These are phyloP conservation scores for Archivesica marissinica DNA, from an alignment of 1,140 invertebrate species.

Conservation along the genomic window DNA sequence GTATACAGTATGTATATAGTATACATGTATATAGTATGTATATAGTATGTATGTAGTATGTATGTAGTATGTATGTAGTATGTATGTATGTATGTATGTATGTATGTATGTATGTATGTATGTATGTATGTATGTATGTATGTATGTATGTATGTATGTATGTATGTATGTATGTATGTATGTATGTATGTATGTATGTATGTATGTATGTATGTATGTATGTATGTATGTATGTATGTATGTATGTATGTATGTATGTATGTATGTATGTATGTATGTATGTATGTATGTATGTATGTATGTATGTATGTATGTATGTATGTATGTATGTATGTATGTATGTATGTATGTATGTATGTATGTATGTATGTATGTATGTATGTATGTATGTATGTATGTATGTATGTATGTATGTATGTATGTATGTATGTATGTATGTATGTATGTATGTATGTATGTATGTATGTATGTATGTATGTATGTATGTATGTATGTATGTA, in stretches of 20 bases:
- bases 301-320: too few relatives aligned
- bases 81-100: neutral
- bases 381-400: neutral
- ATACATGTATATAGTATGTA: too few relatives aligned
- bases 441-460: slow-evolving; percentile 9
- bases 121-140: neutral
- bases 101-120: neutral
- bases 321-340: too few relatives aligned
- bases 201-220: slow-evolving; percentile 20
- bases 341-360: too few relatives aligned
- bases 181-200: slow-evolving; percentile 19
- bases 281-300: too few relatives aligned
- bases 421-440: neutral
- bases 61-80: too few relatives aligned
- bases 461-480: neutral
- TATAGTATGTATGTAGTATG: too few relatives aligned
- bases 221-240: slow-evolving; percentile 15
- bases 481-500: neutral
- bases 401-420: neutral
- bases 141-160: neutral
- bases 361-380: neutral
- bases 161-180: slow-evolving; percentile 17
- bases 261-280: too few relatives aligned
- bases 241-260: neutral
- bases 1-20: too few relatives aligned